phyloP scores from a whole-genome alignment of 2,888 invertebrate species.

The Drosophila pegasa region DNA sequence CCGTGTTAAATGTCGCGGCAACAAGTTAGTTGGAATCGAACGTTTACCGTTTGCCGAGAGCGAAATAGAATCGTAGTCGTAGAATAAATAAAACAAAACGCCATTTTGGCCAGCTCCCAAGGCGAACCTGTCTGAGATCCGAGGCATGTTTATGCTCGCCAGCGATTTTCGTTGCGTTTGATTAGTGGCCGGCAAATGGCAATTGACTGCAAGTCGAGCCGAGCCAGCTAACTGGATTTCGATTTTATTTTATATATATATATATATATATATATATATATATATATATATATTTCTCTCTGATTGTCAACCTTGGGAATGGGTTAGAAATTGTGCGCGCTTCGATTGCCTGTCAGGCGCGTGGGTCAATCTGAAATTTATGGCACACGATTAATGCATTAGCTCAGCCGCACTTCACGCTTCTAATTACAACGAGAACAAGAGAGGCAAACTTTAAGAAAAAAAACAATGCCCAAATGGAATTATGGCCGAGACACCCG shows the following conservation, averaged over 20 bases:
- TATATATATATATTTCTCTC: constrained; percentile 8
- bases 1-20: constrained; percentile 82
- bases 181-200: constrained; percentile 79
- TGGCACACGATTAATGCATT: constrained; percentile 79
- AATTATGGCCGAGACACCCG: constrained; percentile 23
- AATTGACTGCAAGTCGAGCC: constrained; percentile 63
- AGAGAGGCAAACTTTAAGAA: background rate
- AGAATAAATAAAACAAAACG: constrained; percentile 25
- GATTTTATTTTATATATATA: background rate
- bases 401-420: constrained; percentile 52
- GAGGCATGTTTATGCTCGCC: constrained; percentile 71
- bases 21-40: constrained; percentile 71
- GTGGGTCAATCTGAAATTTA: constrained; percentile 66
- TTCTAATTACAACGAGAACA: constrained; percentile 55
- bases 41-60: constrained; percentile 62
- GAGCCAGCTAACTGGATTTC: constrained; percentile 64
- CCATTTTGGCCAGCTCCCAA: constrained; percentile 82
- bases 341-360: constrained; percentile 65
- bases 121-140: constrained; percentile 81
- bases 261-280: background rate
- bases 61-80: no score
- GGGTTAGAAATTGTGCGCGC: constrained; percentile 72
- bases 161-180: constrained; percentile 76
- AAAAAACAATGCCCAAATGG: constrained; percentile 34
- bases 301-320: constrained; percentile 69